Evolutionary conservation across 2,113 vertebrate genomes (phyloP), one percentile per base, ranked within the genome.

Genomic region (Trichechus manatus): DNA sequence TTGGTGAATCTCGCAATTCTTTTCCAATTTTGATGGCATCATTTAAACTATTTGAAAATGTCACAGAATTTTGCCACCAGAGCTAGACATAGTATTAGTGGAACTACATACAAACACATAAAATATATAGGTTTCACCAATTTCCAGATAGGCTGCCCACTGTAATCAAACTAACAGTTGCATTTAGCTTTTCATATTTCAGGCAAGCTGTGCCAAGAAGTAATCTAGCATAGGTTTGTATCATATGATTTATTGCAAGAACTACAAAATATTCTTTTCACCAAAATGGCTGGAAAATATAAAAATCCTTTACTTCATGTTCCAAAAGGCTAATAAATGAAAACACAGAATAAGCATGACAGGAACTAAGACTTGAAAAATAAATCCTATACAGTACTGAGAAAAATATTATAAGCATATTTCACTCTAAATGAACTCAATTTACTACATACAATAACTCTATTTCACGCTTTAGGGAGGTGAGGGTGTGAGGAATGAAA

Each of bases 211-310:
- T 74, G 84, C 95, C 95, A 97, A 97, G 87, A 95, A 90, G 72
- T 85, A 94, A 93, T 78, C 92, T 61, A 78, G 81, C 81, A 56
- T 15, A 56, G 53, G 15, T 56, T 56, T 56, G 15, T 72, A 94
- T 79, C 82, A 29, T 44, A 23, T 68, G 87, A 97, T 97, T 97
- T 95, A 96, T 3, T 86, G 56, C 89, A 94, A 95, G 83, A 86
- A 44, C 74, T 89, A 92, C 72, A 96, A 97, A 97, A 97, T 88
- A 94, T 68, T 88, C 84, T 86, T 94, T 94, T 93, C 90, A 90
- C 95, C 82, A 96, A 97, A 96, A 97, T 91, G 31, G 78, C 94
- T 96, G 47, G 85, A 96, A 96, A 94, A 87, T 74, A 78, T 27
- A 84, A 91, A 91, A 25, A 68, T 85, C 74, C 68, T 95, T 95